Percentiles rank a stretch among this genome's conserved stretches.
These are phyloP conservation scores for Dendropsophus ebraccatus DNA, from an alignment of 2,113 vertebrate species.

Conservation along the genomic window DNA sequence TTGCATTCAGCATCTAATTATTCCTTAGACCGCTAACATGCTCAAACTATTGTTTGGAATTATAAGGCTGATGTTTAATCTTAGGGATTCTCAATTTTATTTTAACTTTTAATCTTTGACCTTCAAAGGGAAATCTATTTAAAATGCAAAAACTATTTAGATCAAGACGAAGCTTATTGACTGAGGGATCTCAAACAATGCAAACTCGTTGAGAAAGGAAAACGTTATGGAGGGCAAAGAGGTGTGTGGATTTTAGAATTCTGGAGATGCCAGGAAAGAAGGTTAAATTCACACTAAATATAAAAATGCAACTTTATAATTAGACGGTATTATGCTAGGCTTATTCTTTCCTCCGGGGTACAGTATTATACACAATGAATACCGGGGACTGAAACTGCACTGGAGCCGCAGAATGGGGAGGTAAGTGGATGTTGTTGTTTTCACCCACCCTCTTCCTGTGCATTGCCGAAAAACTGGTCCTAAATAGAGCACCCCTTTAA, in stretches of 20 bases:
- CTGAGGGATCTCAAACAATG: neutral
- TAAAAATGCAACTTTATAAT: neutral
- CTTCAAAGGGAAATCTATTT: slow-evolving; percentile 21
- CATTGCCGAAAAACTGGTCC: no score
- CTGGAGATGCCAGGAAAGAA: no score
- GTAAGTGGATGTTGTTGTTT: no score
- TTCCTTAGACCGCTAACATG: slow-evolving; percentile 68
- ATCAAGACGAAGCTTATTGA: neutral
- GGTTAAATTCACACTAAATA: neutral
- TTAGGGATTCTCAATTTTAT: neutral
- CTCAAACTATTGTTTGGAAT: slow-evolving; percentile 75
- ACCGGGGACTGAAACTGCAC: no score
- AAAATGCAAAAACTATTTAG: neutral
- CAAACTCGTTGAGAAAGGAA: neutral
- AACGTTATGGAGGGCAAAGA: neutral
- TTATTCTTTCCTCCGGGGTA: no score
- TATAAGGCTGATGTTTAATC: slow-evolving; percentile 71
- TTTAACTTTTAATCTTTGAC: slow-evolving; percentile 50
- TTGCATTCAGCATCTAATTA: slow-evolving; percentile 80
- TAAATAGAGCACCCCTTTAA: no score
- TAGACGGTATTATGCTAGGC: neutral
- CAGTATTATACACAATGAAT: neutral
- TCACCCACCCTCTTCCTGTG: no score
- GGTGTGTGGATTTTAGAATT: neutral
- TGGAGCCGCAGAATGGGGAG: no score